These are phyloP conservation scores for Synanthedon vespiformis DNA, from an alignment of 2,888 invertebrate genomes.

Conservation along the genomic window DNA sequence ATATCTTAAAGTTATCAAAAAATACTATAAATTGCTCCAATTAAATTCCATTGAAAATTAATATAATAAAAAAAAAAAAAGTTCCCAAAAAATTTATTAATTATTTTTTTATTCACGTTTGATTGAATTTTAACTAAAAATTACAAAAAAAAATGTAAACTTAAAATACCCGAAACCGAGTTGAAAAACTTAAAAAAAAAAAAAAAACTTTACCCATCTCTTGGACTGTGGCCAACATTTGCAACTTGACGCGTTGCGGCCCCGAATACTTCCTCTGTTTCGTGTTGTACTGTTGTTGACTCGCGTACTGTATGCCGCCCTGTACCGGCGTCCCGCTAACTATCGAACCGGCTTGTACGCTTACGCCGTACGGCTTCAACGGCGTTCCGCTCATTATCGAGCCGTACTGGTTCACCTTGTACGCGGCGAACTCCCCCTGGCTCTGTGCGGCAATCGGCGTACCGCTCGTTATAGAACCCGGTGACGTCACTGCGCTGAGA, in stretches of 20 bases:
- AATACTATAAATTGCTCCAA: too few species aligned
- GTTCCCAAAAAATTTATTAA: too few species aligned
- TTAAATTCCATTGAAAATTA: too few species aligned
- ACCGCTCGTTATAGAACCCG: constrained; percentile 14
- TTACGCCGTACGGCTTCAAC: not conserved
- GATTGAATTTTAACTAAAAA: too few species aligned
- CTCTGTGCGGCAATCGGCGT: constrained; percentile 7
- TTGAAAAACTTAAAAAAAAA: constrained; percentile 15
- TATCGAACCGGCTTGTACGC: constrained; percentile 21
- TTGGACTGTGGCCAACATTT: constrained; percentile 76
- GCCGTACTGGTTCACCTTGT: constrained; percentile 4
- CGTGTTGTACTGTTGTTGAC: constrained; percentile 25
- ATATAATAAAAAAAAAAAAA: too few species aligned
- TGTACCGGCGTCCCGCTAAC: constrained; percentile 31
- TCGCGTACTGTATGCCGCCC: constrained; percentile 4
- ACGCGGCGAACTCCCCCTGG: constrained; percentile 2
- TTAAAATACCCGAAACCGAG: constrained; percentile 4
- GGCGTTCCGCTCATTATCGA: constrained; percentile 12
- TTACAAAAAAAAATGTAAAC: not conserved
- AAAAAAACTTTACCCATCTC: constrained; percentile 75
- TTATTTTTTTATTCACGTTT: too few species aligned
- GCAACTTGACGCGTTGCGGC: constrained; percentile 59
- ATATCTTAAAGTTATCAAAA: too few species aligned
- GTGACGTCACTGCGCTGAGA: constrained; percentile 14
- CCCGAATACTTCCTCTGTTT: constrained; percentile 71